These are phyloP conservation scores for Agrochola litura DNA, from an alignment of 2,888 invertebrate species.

Conservation along the genomic window DNA sequence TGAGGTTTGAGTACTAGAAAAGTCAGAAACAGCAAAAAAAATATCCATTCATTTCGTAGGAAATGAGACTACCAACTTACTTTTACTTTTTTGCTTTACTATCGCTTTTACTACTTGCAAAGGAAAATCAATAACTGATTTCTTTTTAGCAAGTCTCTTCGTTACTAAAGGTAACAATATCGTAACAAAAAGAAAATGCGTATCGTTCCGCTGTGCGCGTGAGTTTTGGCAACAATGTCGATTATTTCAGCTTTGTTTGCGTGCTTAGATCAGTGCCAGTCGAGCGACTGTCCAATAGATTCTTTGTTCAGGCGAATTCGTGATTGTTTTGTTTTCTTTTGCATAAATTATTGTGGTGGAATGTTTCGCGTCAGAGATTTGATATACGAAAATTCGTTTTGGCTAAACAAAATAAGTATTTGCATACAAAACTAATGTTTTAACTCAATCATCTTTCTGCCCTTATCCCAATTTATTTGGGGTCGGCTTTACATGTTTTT, in stretches of 20 bases:
- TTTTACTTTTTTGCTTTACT: neutral
- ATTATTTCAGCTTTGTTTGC: slow-evolving; percentile 54
- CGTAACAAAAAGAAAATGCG: slow-evolving; percentile 28
- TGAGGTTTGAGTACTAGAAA: no score
- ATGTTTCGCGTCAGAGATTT: slow-evolving; percentile 2
- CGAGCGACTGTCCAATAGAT: slow-evolving; percentile 37
- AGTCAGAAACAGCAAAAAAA: no score
- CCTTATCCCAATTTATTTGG: no score
- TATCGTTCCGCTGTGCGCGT: slow-evolving; percentile 39
- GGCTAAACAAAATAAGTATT: neutral
- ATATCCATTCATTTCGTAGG: no score
- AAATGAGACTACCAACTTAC: no score
- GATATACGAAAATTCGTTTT: neutral
- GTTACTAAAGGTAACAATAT: slow-evolving; percentile 19
- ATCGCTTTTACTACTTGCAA: neutral
- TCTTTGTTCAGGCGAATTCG: slow-evolving; percentile 30
- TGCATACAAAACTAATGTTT: neutral
- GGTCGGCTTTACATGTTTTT: no score
- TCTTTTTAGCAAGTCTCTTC: neutral
- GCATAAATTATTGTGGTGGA: slow-evolving; percentile 1
- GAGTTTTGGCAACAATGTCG: slow-evolving; percentile 61
- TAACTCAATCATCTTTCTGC: neutral
- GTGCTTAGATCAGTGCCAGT: slow-evolving; percentile 36
- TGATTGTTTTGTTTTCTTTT: slow-evolving; percentile 30
- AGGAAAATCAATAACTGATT: neutral